A percentile compares a stretch with the other conserved stretches of the same genome.
Conservation (phyloP, 2,113 vertebrate genomes). For the Myotis davidii region DNA sequence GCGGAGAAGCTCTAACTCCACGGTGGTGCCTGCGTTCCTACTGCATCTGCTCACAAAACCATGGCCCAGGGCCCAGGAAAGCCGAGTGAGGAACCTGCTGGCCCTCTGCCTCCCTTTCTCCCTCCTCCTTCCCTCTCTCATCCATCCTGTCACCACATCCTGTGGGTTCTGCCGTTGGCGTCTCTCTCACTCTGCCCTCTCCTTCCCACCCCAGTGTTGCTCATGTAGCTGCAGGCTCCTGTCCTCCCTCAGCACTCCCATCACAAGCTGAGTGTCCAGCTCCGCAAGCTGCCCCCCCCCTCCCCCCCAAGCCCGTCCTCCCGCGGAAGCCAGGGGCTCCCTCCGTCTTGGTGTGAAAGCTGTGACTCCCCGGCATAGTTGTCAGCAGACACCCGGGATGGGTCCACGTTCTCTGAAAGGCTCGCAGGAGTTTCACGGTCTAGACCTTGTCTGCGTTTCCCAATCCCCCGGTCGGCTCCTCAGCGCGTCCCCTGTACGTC, state of each 20-base stretch:
- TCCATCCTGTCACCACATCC: background rate
- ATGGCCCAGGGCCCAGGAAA: too few species aligned
- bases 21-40: background rate
- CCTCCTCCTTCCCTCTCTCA: background rate
- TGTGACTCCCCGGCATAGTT: background rate
- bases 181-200: too few species aligned
- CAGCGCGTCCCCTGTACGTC: too few species aligned
- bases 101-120: background rate
- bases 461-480: background rate
- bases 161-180: background rate
- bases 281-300: background rate
- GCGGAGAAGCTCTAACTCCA: background rate
- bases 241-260: background rate
- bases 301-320: background rate
- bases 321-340: background rate
- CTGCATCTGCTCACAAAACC: background rate
- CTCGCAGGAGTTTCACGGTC: background rate
- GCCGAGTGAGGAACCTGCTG: background rate
- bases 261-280: background rate
- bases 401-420: background rate
- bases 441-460: background rate
- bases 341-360: background rate
- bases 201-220: background rate
- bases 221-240: background rate
- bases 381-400: background rate